phyloP scores from a whole-genome alignment of 2,797 vertebrate genomes.

The Sebastiscus albofasciatus region DNA sequence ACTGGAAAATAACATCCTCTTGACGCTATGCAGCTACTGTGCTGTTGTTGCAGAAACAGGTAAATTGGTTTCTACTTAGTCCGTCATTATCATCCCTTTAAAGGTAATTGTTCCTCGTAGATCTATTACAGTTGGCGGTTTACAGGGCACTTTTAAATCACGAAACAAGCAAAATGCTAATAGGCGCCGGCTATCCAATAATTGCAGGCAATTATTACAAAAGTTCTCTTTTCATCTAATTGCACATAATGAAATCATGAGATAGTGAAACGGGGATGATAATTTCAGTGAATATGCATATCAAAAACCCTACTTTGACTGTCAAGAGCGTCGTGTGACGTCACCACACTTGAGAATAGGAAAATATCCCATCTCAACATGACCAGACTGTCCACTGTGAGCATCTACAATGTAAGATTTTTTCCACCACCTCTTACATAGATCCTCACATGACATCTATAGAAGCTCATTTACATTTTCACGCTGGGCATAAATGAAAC shows the following conservation, averaged over 20 bases:
- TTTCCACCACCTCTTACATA: not conserved
- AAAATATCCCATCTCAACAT: constrained; percentile 12
- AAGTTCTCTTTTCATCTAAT: constrained; percentile 80
- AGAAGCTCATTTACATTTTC: constrained; percentile 18
- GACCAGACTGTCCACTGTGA: not conserved
- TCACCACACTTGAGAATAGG: constrained; percentile 43
- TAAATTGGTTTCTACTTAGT: constrained; percentile 59
- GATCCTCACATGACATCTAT: not conserved
- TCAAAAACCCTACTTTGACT: constrained; percentile 69
- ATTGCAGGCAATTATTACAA: constrained; percentile 81
- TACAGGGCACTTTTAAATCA: constrained; percentile 60
- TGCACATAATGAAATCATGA: constrained; percentile 75
- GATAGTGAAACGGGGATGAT: constrained; percentile 66
- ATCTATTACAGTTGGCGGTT: constrained; percentile 46
- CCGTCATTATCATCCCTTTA: constrained; percentile 57
- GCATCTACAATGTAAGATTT: not conserved
- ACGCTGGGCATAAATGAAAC: not conserved
- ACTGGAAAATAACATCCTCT: constrained; percentile 14
- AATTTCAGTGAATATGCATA: constrained; percentile 75
- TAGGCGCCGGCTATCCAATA: constrained; percentile 64
- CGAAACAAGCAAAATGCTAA: constrained; percentile 82
- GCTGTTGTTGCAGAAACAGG: constrained; percentile 19
- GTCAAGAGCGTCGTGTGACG: constrained; percentile 60
- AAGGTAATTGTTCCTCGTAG: constrained; percentile 58
- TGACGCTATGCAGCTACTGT: not conserved